Evolutionary conservation across 2,113 vertebrate genomes (phyloP).

Genomic region (Carettochelys insculpta): DNA sequence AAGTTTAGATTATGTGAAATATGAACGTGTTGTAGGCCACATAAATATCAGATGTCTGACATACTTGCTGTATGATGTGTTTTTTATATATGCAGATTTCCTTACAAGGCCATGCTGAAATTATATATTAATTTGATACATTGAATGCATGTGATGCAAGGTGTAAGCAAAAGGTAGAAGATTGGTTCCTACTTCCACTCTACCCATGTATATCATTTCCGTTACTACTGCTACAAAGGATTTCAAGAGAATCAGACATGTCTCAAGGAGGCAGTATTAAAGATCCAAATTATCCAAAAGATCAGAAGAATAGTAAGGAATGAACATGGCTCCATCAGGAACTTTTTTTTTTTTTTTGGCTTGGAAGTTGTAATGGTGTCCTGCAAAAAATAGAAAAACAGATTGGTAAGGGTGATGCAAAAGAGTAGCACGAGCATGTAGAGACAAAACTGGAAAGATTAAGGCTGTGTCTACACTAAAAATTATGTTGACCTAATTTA

Average conservation of each 20-base stretch:
- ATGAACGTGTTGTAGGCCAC: not conserved
- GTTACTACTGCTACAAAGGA: not conserved
- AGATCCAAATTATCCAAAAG: not conserved
- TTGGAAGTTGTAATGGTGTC: not conserved
- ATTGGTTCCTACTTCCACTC: not conserved
- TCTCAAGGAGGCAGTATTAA: not conserved
- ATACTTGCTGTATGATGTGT: not conserved
- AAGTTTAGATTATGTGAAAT: not conserved
- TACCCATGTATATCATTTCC: not conserved
- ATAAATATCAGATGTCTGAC: not conserved
- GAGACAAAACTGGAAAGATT: not conserved
- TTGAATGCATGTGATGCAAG: not conserved
- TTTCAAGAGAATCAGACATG: not conserved
- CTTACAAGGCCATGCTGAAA: constrained; percentile 6
- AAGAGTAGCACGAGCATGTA: not conserved
- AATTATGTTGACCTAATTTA: not conserved
- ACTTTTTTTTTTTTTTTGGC: too few species aligned
- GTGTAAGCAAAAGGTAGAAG: not conserved
- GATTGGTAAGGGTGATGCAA: not conserved
- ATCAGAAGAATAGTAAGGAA: not conserved
- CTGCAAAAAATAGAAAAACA: not conserved
- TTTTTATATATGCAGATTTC: not conserved
- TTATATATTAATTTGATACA: not conserved
- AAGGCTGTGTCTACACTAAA: not conserved
- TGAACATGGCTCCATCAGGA: not conserved